phyloP scores from a whole-genome alignment of 2,113 vertebrate species.

The Pelobates fuscus region DNA sequence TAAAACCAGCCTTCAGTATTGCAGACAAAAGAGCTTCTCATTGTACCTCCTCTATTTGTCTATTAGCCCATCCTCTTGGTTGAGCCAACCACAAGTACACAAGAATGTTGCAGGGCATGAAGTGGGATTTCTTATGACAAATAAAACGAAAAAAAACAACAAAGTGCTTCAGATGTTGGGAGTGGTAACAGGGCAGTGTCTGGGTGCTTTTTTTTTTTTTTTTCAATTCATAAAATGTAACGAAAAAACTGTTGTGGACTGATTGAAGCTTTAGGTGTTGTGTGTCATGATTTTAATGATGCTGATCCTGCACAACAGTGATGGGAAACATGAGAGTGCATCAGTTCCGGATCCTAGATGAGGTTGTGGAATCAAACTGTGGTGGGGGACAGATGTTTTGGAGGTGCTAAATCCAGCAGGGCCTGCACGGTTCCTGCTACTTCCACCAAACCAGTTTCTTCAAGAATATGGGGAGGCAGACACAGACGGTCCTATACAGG shows the following conservation, averaged over 20 bases:
- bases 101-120: background rate
- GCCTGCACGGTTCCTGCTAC: constrained; percentile 88
- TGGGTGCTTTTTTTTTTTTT: no score
- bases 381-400: constrained; percentile 71
- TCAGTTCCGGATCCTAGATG: background rate
- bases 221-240: background rate
- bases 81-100: background rate
- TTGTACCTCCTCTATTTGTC: constrained; percentile 20
- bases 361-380: constrained; percentile 58
- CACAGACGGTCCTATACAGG: constrained; percentile 85
- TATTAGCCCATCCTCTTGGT: background rate
- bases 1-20: background rate
- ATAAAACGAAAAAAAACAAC: background rate
- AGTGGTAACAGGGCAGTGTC: background rate
- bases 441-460: constrained; percentile 92
- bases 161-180: constrained; percentile 1
- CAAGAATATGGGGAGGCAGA: constrained; percentile 97
- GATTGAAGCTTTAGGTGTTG: background rate
- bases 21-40: background rate
- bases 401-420: constrained; percentile 89
- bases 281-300: background rate
- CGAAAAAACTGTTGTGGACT: constrained; percentile 15
- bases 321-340: constrained; percentile 10
- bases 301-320: background rate
- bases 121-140: background rate